phyloP scores from a whole-genome alignment of 2,113 vertebrate species.

The Gila orcuttii region DNA sequence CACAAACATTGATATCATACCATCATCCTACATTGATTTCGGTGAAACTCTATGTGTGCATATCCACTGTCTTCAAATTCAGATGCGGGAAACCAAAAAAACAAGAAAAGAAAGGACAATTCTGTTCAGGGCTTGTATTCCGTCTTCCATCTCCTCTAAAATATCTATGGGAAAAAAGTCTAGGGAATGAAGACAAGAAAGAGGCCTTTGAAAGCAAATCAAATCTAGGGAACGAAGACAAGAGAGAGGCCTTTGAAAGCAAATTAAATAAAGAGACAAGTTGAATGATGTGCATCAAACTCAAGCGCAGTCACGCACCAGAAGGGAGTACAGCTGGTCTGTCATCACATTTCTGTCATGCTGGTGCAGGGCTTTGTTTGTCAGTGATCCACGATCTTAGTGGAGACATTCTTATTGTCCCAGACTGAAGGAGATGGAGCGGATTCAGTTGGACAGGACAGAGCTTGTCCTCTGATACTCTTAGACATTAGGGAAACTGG shows the following conservation, averaged over 20 bases:
- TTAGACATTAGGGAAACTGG: not conserved
- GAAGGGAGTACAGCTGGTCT: not conserved
- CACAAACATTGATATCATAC: conserved; percentile 63
- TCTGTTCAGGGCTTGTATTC: not conserved
- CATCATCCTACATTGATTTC: conserved; percentile 55
- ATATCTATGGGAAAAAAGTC: too few species aligned
- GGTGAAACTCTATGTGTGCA: not conserved
- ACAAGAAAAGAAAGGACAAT: not conserved
- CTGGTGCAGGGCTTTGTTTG: not conserved
- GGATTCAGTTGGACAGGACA: not conserved
- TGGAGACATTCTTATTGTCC: not conserved
- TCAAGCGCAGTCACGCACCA: not conserved
- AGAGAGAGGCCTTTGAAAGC: not conserved
- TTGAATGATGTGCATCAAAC: not conserved
- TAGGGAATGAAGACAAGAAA: not conserved
- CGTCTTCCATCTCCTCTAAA: not conserved
- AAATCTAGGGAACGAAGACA: not conserved
- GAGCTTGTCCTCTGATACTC: not conserved
- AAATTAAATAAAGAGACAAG: not conserved
- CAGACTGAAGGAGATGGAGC: not conserved
- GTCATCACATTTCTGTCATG: not conserved
- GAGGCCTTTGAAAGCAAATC: not conserved
- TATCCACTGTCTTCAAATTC: not conserved
- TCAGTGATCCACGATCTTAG: conserved; percentile 1
- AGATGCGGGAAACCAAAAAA: not conserved